These are phyloP conservation scores for Leucopsar rothschildi DNA, from an alignment of 2,113 vertebrate species.

Conservation along the genomic window DNA sequence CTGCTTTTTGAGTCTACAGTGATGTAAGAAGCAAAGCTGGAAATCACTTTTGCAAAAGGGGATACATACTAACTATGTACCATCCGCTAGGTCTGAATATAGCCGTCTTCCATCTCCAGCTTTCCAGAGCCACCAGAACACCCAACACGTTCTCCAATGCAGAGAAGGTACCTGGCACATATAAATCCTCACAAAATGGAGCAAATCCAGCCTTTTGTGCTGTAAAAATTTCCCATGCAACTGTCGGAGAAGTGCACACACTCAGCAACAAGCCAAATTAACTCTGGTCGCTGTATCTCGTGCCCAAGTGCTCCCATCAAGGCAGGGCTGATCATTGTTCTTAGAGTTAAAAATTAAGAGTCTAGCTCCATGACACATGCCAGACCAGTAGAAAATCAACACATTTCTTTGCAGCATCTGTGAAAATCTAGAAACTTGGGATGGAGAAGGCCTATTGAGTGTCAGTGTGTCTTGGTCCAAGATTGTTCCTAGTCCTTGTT, in stretches of 20 bases:
- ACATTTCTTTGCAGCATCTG: neutral
- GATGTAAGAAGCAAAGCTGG: neutral
- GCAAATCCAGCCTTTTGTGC: neutral
- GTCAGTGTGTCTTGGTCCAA: neutral
- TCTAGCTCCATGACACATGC: rapidly evolving
- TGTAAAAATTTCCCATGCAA: neutral
- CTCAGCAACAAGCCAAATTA: neutral
- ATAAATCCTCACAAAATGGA: neutral
- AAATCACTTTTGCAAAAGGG: neutral
- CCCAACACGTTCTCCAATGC: neutral
- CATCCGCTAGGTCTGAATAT: neutral
- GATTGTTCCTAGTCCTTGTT: neutral
- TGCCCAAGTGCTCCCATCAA: neutral
- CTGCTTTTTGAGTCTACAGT: neutral
- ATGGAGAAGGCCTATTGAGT: neutral
- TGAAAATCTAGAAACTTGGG: neutral
- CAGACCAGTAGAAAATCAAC: neutral
- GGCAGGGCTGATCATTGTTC: neutral
- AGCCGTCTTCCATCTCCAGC: neutral
- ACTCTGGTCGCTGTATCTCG: neutral
- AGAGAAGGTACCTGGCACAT: neutral
- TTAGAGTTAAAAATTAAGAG: neutral
- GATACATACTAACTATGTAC: neutral
- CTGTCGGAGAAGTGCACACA: rapidly evolving
- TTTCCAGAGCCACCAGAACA: neutral